Conservation (phyloP, 1,140 invertebrate species). For the Papilio polytes region DNA sequence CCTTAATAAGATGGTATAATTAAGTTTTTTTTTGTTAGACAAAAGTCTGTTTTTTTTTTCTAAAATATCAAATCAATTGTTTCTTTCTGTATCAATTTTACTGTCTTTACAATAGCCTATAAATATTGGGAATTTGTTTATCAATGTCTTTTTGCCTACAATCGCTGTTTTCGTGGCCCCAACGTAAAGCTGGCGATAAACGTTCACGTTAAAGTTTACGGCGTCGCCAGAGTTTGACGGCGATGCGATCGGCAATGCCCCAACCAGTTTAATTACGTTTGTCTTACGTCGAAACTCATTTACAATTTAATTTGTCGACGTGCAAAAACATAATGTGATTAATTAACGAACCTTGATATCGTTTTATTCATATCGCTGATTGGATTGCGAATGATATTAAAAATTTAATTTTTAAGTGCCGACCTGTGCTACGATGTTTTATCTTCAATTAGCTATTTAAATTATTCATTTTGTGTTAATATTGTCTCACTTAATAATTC, state of each 20-base stretch:
- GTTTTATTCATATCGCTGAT: slow-evolving; percentile 33
- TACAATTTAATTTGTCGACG: slow-evolving; percentile 29
- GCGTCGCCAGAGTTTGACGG: slow-evolving; percentile 55
- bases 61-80: background rate
- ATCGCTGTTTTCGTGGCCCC: slow-evolving; percentile 43
- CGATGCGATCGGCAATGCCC: slow-evolving; percentile 45
- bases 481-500: too few species aligned
- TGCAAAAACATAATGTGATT: slow-evolving; percentile 32
- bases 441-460: background rate
- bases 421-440: background rate
- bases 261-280: slow-evolving; percentile 31
- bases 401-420: slow-evolving; percentile 12
- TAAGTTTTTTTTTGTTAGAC: background rate
- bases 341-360: slow-evolving; percentile 14
- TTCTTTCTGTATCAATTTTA: background rate
- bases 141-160: background rate
- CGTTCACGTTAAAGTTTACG: slow-evolving; percentile 63
- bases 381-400: background rate
- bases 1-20: background rate
- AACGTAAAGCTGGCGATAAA: slow-evolving; percentile 56
- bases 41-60: background rate
- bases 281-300: slow-evolving; percentile 27
- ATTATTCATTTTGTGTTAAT: background rate
- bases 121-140: background rate
- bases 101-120: background rate